Evolutionary conservation across 2,888 invertebrate species (phyloP), one percentile per base, ranked within the genome.

Genomic region (Pachycephus smyrnensis): DNA sequence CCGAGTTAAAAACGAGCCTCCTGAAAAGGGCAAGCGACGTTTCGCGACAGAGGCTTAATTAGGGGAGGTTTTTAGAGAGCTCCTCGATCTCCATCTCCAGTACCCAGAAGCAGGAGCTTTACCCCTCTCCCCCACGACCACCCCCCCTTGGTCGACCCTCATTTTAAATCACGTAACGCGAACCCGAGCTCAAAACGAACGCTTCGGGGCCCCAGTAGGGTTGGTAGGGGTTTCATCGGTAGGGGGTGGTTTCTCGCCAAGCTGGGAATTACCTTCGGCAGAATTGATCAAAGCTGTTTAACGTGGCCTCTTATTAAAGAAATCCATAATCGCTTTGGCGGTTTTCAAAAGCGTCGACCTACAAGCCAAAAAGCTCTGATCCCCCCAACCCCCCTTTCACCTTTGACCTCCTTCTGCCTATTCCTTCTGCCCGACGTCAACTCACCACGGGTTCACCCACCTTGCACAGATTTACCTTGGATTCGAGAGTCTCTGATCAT

Each of bases 241-340:
- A 4, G 33, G 73, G 36, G 75, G 30, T 76, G 82, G 55, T 55
- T 79, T 81, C 80, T 80, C 81, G 84, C 84, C 87, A 83, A 85
- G 86, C 85, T 85, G 87, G 86, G 87, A 90, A 89, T 89, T 90
- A 89, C 88, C 88, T 55, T 82, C 81, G 84, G 84, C 82, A 85
- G 86, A 89, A 88, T 88, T 89, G 89, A 89, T 90, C 89, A 90
- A 90, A 90, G 90, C 90, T 88, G 89, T 90, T 90, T 88, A 89
- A 88, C 86, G 87, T 86, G 86, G 86, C 86, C 88, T 90, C 89
- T 89, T 88, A 89, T 90, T 90, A 89, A 90, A 90, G 88, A 89
- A 89, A 89, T 89, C 88, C 87, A 86, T 89, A 89, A 90, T 89
- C 88, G 86, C 85, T 87, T 87, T 86, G 83, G 82, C 82, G 84